Conservation (phyloP, 2,797 vertebrate species). For the Cheirogaleus major region DNA sequence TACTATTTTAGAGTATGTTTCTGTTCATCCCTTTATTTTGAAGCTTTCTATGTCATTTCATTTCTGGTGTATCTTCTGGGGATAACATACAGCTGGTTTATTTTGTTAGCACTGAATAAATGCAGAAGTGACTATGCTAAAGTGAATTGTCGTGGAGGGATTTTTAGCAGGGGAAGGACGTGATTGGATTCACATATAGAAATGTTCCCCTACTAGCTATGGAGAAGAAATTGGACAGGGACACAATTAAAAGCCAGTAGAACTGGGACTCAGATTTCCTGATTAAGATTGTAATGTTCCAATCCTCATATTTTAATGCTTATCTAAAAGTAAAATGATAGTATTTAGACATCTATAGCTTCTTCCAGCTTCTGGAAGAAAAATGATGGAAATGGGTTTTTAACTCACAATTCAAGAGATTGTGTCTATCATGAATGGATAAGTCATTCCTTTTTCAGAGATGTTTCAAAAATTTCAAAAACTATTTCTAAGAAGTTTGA, state of each 20-base stretch:
- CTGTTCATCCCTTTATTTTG: not conserved
- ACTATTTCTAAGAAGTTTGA: not conserved
- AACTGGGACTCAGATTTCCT: not conserved
- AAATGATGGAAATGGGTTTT: not conserved
- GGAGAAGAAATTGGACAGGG: not conserved
- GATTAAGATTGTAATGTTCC: not conserved
- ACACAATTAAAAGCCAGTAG: not conserved
- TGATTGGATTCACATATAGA: not conserved
- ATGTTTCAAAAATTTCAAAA: not conserved
- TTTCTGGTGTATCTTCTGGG: not conserved
- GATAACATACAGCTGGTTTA: not conserved
- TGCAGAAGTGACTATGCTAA: not conserved
- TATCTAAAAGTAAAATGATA: not conserved
- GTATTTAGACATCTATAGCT: not conserved
- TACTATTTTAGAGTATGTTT: not conserved
- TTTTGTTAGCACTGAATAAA: not conserved
- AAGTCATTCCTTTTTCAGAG: conserved; percentile 8
- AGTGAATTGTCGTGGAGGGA: not conserved
- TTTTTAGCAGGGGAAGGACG: not conserved
- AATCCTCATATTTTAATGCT: not conserved
- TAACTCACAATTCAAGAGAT: not conserved
- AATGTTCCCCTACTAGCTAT: not conserved
- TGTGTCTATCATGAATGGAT: not conserved
- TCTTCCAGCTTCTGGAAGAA: not conserved
- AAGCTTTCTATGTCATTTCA: not conserved